Evolutionary conservation across 2,113 vertebrate genomes (phyloP).

Genomic region (Epinephelus cyanopodus): DNA sequence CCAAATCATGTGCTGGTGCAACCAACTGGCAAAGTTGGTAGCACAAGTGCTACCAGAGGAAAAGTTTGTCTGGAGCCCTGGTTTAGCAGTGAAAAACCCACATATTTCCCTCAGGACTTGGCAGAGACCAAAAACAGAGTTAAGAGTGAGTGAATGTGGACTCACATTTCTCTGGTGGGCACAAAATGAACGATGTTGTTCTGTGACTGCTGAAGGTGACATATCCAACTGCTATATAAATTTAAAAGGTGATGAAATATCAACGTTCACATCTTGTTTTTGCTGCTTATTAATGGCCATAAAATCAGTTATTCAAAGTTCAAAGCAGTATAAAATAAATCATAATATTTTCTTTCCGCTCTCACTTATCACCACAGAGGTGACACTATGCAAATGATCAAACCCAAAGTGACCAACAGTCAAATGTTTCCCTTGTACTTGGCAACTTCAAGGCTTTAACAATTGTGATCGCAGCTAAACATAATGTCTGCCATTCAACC

Average conservation of each 20-base stretch:
- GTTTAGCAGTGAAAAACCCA: neutral
- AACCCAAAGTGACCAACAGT: neutral
- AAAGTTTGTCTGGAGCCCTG: too few relatives aligned
- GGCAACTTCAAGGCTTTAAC: neutral
- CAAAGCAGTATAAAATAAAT: neutral
- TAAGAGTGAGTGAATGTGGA: neutral
- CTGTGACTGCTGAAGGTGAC: too few relatives aligned
- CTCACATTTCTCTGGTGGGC: neutral
- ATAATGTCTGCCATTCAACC: neutral
- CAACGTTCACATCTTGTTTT: neutral
- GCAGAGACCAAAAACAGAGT: neutral
- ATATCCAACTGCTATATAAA: too few relatives aligned
- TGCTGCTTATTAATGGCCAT: neutral
- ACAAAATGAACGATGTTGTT: neutral
- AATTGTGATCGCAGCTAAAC: neutral
- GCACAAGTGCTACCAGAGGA: too few relatives aligned
- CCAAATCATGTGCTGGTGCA: too few relatives aligned
- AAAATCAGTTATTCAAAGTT: neutral
- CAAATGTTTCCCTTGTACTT: neutral
- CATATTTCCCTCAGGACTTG: conserved; percentile 2
- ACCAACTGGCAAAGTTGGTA: too few relatives aligned
- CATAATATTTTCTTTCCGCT: neutral
- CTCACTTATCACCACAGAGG: neutral
- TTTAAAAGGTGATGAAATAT: too few relatives aligned
- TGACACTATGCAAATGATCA: conserved; percentile 6